A percentile compares a stretch with the other conserved stretches of the same genome.
Conservation (phyloP, 2,888 invertebrate species). For the Chloromyia formosa region DNA sequence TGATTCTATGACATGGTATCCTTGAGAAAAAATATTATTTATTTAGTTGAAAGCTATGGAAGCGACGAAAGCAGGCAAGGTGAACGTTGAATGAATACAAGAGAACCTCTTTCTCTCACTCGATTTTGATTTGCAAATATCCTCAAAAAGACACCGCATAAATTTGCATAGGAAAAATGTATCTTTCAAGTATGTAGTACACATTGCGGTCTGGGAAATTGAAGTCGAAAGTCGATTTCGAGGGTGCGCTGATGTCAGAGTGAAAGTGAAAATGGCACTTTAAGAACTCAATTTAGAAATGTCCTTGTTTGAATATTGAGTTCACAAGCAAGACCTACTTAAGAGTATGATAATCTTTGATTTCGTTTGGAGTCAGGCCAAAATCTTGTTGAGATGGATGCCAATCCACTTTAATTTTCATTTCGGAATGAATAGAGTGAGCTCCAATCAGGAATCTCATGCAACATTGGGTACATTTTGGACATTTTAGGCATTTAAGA, state of each 20-base stretch:
- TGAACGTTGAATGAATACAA: too few species aligned
- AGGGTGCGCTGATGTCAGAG: neutral
- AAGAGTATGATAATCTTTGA: too few species aligned
- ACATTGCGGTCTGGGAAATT: neutral
- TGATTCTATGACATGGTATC: neutral
- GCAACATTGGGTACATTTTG: too few species aligned
- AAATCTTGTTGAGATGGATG: too few species aligned
- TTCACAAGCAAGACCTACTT: too few species aligned
- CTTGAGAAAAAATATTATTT: constrained; percentile 27
- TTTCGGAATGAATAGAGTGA: too few species aligned
- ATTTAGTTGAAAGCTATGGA: constrained; percentile 11
- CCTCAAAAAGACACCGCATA: constrained; percentile 24
- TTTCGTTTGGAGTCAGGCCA: too few species aligned
- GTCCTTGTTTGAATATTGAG: neutral
- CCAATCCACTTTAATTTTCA: too few species aligned
- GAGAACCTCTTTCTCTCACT: neutral
- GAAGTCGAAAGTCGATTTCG: neutral
- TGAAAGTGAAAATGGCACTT: constrained; percentile 1
- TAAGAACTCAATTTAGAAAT: constrained; percentile 16
- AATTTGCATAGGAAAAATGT: constrained; percentile 24
- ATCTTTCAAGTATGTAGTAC: neutral
- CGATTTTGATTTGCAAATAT: constrained; percentile 27
- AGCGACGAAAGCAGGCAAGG: neutral
- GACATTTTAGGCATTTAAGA: too few species aligned
- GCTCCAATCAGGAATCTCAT: too few species aligned